Base-by-base conservation (phyloP, 2,797 vertebrate species). In the Myotis vivesi region DNA sequence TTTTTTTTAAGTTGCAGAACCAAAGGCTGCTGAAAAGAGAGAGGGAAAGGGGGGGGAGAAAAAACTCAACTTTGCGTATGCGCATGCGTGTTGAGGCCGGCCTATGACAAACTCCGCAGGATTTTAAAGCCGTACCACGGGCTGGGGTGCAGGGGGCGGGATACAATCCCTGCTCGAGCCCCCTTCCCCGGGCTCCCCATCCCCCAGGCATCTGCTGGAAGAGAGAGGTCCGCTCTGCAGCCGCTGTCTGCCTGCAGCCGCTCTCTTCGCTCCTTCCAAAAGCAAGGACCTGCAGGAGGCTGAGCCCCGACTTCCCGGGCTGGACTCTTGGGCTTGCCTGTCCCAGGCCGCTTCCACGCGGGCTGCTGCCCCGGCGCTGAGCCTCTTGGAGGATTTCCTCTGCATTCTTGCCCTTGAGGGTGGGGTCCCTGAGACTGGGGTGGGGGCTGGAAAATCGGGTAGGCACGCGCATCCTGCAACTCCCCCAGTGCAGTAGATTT, bases 71-170 rank as follows among this genome's bases (percentile, higher is more conserved):
- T 97, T 93, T 59, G 94, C 89, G 87, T 97, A 15, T 91, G 98
- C 99, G 99, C 99, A 99, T 99, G 99, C 99, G 99, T 99, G 33
- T 25, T 92, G 73, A 86, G 86, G 44, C 96, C 96, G 93, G 94
- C 98, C 98, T 98, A 98, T 98, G 96, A 98, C 98, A 98, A 97
- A 44, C 95, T 72, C 95, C 89, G 94, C 97, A 95, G 97, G 94
- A 97, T 98, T 98, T 98, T 98, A 98, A 98, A 99, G 98, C 98
- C 97, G 97, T 98, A 98, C 95, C 94, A 97, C 97, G 90, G 96
- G 57, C 91, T 89, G 80, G 82, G 89, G 94, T 91, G 30, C 93
- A 6, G 38, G 23, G 28, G 7, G 11, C 0, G 55, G 11, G 5
- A 2, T 51, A 3, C 16, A 49, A 25, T 2, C 15, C 5, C 5